phyloP scores from a whole-genome alignment of 1,140 invertebrate genomes.

The Streblospio benedicti region DNA sequence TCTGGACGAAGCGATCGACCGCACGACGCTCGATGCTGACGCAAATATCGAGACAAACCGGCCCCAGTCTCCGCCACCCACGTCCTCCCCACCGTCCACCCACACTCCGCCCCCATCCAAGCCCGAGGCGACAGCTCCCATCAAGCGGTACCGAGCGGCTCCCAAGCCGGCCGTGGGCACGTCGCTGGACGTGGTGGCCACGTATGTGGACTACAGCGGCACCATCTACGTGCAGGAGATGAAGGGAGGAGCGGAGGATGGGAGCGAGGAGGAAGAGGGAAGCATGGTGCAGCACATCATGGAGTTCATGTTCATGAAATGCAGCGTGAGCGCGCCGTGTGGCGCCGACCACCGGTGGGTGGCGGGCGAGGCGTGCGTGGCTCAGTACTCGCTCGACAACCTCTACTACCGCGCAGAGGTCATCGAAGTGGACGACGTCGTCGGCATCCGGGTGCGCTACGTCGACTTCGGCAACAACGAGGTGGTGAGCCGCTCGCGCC shows the following conservation, averaged over 20 bases:
- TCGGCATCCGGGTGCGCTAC: not conserved
- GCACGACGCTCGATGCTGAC: no score
- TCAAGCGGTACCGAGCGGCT: no score
- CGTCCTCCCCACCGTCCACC: no score
- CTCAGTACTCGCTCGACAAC: not conserved
- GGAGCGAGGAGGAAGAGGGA: not conserved
- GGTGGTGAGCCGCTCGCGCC: not conserved
- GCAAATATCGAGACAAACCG: no score
- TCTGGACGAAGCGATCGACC: no score
- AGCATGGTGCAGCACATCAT: slow-evolving; percentile 1
- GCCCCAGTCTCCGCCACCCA: no score
- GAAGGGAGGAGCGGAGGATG: not conserved
- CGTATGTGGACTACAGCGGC: not conserved
- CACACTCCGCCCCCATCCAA: no score
- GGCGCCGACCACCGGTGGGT: not conserved
- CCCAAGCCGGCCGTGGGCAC: no score
- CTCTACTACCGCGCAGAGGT: not conserved
- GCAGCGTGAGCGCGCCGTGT: not conserved
- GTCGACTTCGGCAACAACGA: slow-evolving; percentile 1
- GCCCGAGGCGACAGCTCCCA: no score
- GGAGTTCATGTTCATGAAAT: not conserved
- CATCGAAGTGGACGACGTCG: not conserved
- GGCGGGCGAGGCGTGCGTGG: not conserved
- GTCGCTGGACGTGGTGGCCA: not conserved
- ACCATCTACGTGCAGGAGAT: slow-evolving; percentile 3